Percentiles rank a stretch among this genome's conserved stretches.
Evolutionary conservation across 2,888 invertebrate species (phyloP).

Genomic region (Acleris literana): DNA sequence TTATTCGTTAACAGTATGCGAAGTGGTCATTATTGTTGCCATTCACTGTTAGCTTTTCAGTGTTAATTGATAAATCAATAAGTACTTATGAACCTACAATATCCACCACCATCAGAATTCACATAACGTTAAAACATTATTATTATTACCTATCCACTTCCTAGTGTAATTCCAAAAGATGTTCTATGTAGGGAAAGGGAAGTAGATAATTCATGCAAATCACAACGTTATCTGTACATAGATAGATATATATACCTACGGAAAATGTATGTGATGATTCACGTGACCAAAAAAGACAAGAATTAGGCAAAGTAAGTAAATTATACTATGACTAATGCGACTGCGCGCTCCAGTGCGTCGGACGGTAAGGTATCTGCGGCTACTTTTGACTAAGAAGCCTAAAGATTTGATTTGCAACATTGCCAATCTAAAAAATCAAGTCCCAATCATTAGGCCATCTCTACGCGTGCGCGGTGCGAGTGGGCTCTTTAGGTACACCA

Average conservation of each 20-base stretch:
- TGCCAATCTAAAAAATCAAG: too few relatives aligned
- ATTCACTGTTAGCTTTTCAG: constrained; percentile 6
- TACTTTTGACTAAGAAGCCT: constrained; percentile 6
- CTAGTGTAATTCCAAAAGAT: too few relatives aligned
- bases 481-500: too few relatives aligned
- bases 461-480: too few relatives aligned
- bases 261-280: not conserved
- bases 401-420: too few relatives aligned
- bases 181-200: too few relatives aligned
- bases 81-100: not conserved
- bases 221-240: too few relatives aligned
- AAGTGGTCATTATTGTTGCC: constrained; percentile 6
- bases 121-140: not conserved
- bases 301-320: constrained; percentile 12
- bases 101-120: not conserved
- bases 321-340: constrained; percentile 23
- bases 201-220: too few relatives aligned
- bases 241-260: too few relatives aligned
- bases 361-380: not conserved
- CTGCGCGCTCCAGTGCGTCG: constrained; percentile 22
- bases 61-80: not conserved
- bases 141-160: not conserved
- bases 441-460: too few relatives aligned
- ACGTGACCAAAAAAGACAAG: not conserved
- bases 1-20: constrained; percentile 11